These are phyloP conservation scores for Pantelozetes paolii DNA, from an alignment of 2,888 invertebrate species.

Conservation along the genomic window DNA sequence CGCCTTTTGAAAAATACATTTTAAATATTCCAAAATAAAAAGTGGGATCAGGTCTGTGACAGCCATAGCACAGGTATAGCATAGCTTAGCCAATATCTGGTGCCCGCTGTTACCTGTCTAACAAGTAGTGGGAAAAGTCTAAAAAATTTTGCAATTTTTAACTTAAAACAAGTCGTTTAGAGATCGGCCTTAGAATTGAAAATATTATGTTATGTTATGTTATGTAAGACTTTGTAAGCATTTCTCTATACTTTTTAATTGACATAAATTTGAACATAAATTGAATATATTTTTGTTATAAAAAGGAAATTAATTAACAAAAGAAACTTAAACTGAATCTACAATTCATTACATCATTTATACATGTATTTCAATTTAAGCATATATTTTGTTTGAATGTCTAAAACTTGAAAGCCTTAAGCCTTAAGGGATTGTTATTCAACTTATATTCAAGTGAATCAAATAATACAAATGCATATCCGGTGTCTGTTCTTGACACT, in stretches of 20 bases:
- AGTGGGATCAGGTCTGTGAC: background rate
- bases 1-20: constrained; percentile 10
- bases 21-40: constrained; percentile 11
- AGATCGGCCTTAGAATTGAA: background rate
- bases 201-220: no score
- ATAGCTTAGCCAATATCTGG: background rate
- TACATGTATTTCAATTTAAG: no score
- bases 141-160: background rate
- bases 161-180: background rate
- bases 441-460: background rate
- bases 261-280: no score
- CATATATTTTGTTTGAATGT: no score
- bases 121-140: background rate
- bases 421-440: constrained; percentile 12
- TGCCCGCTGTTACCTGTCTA: constrained; percentile 25
- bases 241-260: no score
- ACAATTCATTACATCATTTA: no score
- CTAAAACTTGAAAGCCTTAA: background rate
- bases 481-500: constrained; percentile 14
- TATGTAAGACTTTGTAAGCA: no score
- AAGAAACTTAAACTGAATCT: no score
- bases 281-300: no score
- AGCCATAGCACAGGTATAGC: background rate
- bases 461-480: constrained; percentile 15
- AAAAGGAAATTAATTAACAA: no score